Conservation (phyloP, 1,140 invertebrate species). For the Macrobrachium nipponense region DNA sequence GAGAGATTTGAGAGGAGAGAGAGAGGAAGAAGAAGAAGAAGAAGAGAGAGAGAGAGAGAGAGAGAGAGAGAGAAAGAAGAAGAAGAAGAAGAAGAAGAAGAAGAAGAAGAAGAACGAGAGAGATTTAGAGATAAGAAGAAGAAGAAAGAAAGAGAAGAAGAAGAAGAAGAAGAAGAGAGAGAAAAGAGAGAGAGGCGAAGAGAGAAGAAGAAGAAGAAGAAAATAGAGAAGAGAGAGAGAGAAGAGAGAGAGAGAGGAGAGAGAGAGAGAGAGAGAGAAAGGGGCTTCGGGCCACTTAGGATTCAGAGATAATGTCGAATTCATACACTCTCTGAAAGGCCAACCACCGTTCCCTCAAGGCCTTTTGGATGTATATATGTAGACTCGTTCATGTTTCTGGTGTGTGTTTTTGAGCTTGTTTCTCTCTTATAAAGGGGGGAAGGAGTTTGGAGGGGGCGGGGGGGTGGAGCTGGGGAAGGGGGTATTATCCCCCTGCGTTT, state of each 20-base stretch:
- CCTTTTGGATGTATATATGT: no score
- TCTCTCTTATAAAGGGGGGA: no score
- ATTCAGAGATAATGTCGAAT: no score
- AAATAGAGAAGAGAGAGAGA: not conserved
- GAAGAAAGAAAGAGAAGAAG: not conserved
- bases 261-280: conserved; percentile 9
- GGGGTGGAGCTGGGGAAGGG: no score
- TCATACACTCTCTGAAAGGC: no score
- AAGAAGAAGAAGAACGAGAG: not conserved
- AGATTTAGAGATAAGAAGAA: not conserved
- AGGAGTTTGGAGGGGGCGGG: no score
- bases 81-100: not conserved
- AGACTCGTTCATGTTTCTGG: no score
- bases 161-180: not conserved
- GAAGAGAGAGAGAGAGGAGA: not conserved
- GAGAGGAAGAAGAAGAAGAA: not conserved
- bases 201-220: not conserved
- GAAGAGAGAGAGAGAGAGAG: not conserved
- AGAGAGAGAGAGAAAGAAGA: conserved; percentile 13
- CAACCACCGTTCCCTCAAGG: no score
- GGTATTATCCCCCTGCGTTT: no score
- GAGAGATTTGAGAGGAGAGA: conserved; percentile 8
- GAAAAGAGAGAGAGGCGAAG: not conserved
- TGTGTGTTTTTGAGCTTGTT: no score
- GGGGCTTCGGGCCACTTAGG: not conserved